Evolutionary conservation across 2,113 vertebrate genomes (phyloP), one percentile per base, ranked within the genome.

Genomic region (Ochotona curzoniae): DNA sequence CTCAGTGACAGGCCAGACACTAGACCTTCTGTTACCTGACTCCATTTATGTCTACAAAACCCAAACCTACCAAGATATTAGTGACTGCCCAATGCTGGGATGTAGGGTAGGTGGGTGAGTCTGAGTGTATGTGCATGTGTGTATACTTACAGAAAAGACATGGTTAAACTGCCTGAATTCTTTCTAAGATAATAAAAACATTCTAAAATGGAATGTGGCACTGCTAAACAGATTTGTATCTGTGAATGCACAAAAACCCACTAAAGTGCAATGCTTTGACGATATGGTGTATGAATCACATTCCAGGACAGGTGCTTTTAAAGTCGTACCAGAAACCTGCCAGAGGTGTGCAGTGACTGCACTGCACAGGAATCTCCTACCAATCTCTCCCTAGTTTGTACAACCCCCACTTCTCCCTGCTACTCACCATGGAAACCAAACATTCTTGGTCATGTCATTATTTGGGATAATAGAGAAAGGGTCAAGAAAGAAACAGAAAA

Each of bases 381-480:
- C 49, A 47, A 21, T 32, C 18, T 18, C 54, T n/a, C 38, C 38
- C 35, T 0, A 12, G 26, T 30, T 15, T 74, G 49, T 49, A 26
- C 3, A 10, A 35, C 14, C 75, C 67, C 60, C 64, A 35, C 49
- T 49, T 2, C 14, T 11, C 73, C 73, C 57, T 21, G 4, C 14
- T 2, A 14, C 12, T 25, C 1, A 0, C 15, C 81, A 21, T 20
- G 0, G 7, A 28, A 5, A 49, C 54, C 30, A 1, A 64, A 74
- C 20, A 2, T 4, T n/a, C 51, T 32, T 5, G 4, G 84, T 28
- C 35, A 76, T 57, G 64, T 26, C 49, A 20, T 5, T 74, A 25
- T 35, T 35, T 38, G 51, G 30, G 47, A 67, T 64, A 32, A 10
- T 0, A 30, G 66, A 30, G 18, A 69, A 28, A 47, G 3, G 38